Base-by-base conservation (phyloP, 1,140 invertebrate species). In the Wiebesia pumilae region DNA sequence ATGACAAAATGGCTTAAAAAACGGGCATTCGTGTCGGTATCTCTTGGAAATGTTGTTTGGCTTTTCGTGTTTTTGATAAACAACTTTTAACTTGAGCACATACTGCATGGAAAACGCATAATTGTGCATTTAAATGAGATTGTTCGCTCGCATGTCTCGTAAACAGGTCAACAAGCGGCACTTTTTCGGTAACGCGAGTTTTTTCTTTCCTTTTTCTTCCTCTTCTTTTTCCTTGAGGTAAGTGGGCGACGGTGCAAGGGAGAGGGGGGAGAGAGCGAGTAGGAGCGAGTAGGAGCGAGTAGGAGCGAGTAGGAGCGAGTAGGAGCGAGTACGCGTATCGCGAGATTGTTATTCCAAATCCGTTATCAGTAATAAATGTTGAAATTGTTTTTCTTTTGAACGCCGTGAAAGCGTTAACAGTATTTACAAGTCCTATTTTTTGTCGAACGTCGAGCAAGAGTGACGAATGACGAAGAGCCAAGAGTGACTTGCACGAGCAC, bases 401-500 rank as follows among this genome's bases (percentile, higher is more conserved):
- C n/a, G 2, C 27, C 24, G 21, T 62, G 58, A 62, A 62, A 62
- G 24, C 58, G 58, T 27, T 62, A 62, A 62, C 58, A 27, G 58
- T 62, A 62, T 62, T 62, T 62, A 14, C 58, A 62, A 62, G 24
- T 62, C 21, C 27, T 62, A 62, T 62, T 62, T 27, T 47, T 62
- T 62, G 3, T 62, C 58, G n/a, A 40, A 14, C 69, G 35, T 3
- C 24, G 35, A 73, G 19, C 10, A n/a, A n/a, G n/a, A n/a, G n/a
- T n/a, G n/a, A n/a, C n/a, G n/a, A n/a, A n/a, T n/a, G n/a, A n/a
- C 6, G 43, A 47, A 14, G 14, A 71, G 30, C 40, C 12, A 75
- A 75, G 69, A 73, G 71, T 43, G 38, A 43, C 71, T 75, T 75
- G 71, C 38, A 43, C 71, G 43, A 75, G 24, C 38, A 75, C 43